Evolutionary conservation across 2,797 vertebrate genomes (phyloP), one percentile per base, ranked within the genome.

Genomic region (Adelosebastes latens): DNA sequence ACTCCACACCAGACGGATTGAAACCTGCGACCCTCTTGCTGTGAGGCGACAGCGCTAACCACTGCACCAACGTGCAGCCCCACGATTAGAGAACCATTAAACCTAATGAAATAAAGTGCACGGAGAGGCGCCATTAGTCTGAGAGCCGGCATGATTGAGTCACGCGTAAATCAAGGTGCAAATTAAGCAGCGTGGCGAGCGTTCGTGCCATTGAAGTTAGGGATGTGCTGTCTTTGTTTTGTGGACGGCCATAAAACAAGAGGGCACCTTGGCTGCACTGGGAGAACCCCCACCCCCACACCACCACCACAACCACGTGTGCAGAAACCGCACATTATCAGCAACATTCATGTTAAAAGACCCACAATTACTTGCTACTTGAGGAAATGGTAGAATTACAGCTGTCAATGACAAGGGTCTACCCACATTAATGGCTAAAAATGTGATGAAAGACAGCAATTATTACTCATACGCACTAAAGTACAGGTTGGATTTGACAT

Each of bases 81-180:
- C 18, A 2, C 42, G 6, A 46, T 52, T 20, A 52, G 20, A 82
- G 76, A 71, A 46, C 79, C 77, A 90, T 92, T 92, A 89, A 85
- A 88, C 2, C 7, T 81, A 89, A 93, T 92, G 75, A 88, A 91
- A 89, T 88, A 87, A 92, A 91, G 79, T 64, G 82, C 71, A 73
- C 3, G 8, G 72, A 84, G 86, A 85, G 16, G 46, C 58, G 46
- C 81, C 83, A 86, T 91, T 89, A 92, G 86, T 82, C 80, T 88
- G 79, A 88, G 81, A 84, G 87, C 82, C 1, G 59, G 58, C 16
- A 66, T 88, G 89, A 92, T 81, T 80, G 85, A 89, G 83, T 72
- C 27, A 18, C 31, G 16, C 49, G 66, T 88, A 81, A 87, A 93
- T 92, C 90, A 92, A 63, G 29, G 36, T 36, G 77, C 72, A 77